Evolutionary conservation across 35 echinoderm and acorn worm species (phyloP), one percentile per base, ranked within the genome.

Genomic region (Eucidaris tribuloides): DNA sequence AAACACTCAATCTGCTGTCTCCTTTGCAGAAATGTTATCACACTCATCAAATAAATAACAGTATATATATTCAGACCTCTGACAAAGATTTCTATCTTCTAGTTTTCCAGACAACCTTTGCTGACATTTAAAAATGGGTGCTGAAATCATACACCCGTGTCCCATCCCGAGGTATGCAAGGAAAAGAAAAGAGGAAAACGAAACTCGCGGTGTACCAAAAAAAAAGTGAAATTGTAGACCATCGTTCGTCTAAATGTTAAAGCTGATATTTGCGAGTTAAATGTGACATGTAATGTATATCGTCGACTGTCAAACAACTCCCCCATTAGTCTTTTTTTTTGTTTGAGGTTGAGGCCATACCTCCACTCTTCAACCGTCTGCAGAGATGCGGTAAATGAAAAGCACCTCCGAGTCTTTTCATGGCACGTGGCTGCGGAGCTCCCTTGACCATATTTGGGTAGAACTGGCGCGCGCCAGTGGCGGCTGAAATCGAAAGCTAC

Each of bases 21-120:
- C n/a, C n/a, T n/a, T n/a, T n/a, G n/a, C n/a, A 44, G 68, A 74
- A 74, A 74, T 74, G 68, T 74, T 74, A 74, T 74, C 68, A 74
- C 38, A 42, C 68, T 22, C 35, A 74, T 74, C 68, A 74, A 74
- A 74, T 74, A 74, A 74, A 74, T 74, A 74, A 42, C 68, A 74
- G 9, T 40, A 36, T 7, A 40, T 74, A 74, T 74, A 42, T 74
- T 74, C 44, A 74, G 68, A 41, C 30, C 37, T 15, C 37, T 64
- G 17, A 64, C 37, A 44, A 40, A 74, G 68, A 74, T 74, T 74
- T 74, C 5, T 33, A 38, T 74, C 68, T 44, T 74, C 68, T 74
- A 41, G 68, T 74, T 74, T 44, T 44, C 68, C 35, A 14, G 11
- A 17, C 41, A 74, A 1, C 36, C 9, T 5, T 15, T 74, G 68